phyloP scores from a whole-genome alignment of 2,888 invertebrate genomes.

The Ypsolopha sequella region DNA sequence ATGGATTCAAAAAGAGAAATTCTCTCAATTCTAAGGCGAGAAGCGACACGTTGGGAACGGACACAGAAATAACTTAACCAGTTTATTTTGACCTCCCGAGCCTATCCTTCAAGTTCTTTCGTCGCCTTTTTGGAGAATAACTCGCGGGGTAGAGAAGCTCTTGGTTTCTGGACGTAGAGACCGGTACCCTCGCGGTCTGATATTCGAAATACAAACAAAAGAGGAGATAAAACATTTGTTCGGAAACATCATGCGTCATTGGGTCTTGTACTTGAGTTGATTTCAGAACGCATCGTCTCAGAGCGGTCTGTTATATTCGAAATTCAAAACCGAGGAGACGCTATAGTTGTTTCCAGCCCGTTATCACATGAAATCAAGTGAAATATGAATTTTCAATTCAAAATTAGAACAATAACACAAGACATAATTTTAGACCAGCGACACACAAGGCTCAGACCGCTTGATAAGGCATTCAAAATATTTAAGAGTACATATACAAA shows the following conservation, averaged over 20 bases:
- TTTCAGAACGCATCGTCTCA: too few relatives aligned
- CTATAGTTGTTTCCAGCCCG: too few relatives aligned
- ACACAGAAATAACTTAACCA: conserved; percentile 35
- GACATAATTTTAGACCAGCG: too few relatives aligned
- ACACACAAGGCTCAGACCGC: too few relatives aligned
- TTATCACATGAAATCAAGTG: too few relatives aligned
- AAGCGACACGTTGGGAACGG: conserved; percentile 19
- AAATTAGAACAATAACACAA: too few relatives aligned
- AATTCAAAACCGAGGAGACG: too few relatives aligned
- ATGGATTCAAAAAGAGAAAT: conserved; percentile 5
- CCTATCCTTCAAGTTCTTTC: conserved; percentile 6
- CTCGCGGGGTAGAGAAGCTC: conserved; percentile 19
- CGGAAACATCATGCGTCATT: conserved; percentile 34
- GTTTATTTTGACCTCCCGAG: conserved; percentile 18
- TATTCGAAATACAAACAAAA: conserved; percentile 65
- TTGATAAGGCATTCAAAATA: too few relatives aligned
- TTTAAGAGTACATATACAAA: conserved; percentile 12
- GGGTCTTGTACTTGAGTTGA: not conserved
- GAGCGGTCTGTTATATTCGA: too few relatives aligned
- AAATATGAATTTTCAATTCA: too few relatives aligned
- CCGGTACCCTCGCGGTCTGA: conserved; percentile 29
- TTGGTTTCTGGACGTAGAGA: conserved; percentile 16
- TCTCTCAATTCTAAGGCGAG: conserved; percentile 16
- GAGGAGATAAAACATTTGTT: conserved; percentile 66
- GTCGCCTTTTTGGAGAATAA: conserved; percentile 3